Percentiles rank a stretch among this genome's conserved stretches.
Conservation (phyloP, 1,140 invertebrate species). For the Mizuhopecten yessoensis region DNA sequence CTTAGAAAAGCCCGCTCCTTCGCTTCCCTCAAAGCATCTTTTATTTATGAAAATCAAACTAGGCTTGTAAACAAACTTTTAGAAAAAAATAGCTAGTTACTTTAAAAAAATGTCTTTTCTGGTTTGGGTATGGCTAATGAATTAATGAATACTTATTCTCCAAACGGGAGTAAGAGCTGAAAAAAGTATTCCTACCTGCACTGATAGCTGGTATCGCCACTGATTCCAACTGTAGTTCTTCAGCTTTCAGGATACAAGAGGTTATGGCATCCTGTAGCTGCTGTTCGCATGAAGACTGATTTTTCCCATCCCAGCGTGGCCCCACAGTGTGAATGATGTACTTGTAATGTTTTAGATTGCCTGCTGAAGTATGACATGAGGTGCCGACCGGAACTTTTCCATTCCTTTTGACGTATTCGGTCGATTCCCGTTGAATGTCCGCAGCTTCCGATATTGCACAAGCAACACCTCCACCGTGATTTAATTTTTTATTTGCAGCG, state of each 20-base stretch:
- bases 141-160: too few relatives aligned
- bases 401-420: slow-evolving; percentile 60
- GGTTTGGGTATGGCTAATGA: too few relatives aligned
- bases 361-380: slow-evolving; percentile 66
- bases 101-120: too few relatives aligned
- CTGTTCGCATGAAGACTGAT: slow-evolving; percentile 60
- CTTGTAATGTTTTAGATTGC: slow-evolving; percentile 64
- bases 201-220: slow-evolving; percentile 71
- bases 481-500: slow-evolving; percentile 91
- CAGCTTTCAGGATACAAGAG: slow-evolving; percentile 63
- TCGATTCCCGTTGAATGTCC: slow-evolving; percentile 63
- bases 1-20: too few relatives aligned
- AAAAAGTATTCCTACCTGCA: slow-evolving; percentile 65
- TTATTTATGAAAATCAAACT: too few relatives aligned
- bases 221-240: slow-evolving; percentile 49
- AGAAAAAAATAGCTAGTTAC: too few relatives aligned
- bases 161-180: too few relatives aligned
- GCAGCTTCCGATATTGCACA: slow-evolving; percentile 87
- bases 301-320: slow-evolving; percentile 60
- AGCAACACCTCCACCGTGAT: slow-evolving; percentile 93
- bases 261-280: slow-evolving; percentile 63
- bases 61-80: too few relatives aligned
- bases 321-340: slow-evolving; percentile 73
- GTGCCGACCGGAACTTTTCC: slow-evolving; percentile 60
- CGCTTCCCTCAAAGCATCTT: too few relatives aligned